phyloP scores from a whole-genome alignment of 2,113 vertebrate species.

The Rutilus rutilus region DNA sequence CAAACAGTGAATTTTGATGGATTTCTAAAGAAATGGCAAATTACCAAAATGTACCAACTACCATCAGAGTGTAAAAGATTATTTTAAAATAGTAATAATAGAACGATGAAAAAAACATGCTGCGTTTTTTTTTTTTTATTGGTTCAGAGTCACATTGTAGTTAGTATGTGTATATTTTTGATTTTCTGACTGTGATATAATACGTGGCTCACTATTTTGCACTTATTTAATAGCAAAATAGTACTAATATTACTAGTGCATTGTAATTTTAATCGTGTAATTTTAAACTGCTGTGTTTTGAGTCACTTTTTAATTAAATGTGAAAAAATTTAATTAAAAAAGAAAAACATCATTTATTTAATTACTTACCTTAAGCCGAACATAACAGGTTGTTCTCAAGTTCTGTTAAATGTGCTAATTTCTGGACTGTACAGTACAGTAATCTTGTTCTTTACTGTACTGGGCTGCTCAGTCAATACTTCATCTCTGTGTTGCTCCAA shows the following conservation, averaged over 20 bases:
- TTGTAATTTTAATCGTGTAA: neutral
- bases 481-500: neutral
- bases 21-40: neutral
- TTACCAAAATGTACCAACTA: conserved; percentile 2
- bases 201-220: neutral
- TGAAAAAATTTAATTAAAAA: neutral
- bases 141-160: neutral
- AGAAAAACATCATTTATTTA: neutral
- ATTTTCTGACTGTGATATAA: neutral
- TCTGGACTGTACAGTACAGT: neutral
- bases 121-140: neutral
- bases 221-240: neutral
- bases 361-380: neutral
- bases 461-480: neutral
- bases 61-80: neutral
- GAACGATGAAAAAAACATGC: neutral
- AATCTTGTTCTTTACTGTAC: neutral
- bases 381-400: neutral
- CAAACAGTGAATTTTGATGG: neutral
- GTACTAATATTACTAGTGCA: neutral
- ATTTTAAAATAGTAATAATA: neutral
- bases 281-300: neutral
- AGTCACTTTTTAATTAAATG: neutral
- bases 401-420: neutral
- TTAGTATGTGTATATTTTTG: neutral